Base-by-base conservation (phyloP, 2,888 invertebrate species). In the Frankliniella fusca region DNA sequence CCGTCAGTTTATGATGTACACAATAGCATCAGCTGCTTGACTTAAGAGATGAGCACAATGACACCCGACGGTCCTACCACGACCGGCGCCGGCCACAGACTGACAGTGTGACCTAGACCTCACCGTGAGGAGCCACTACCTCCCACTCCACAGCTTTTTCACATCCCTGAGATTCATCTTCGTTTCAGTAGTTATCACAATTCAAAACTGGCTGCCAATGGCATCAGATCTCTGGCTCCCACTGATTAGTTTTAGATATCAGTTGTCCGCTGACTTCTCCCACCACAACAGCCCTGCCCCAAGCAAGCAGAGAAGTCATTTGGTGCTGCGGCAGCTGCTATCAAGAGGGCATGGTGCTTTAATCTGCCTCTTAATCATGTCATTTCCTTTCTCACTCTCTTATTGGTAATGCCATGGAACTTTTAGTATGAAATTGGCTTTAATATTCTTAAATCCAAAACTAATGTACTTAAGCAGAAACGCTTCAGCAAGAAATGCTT, bases 291-390 rank as follows among this genome's bases (percentile, higher is more conserved):
- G 23, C 61, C 61, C 61, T n/a, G n/a, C 61, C 61, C 18, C 70
- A 70, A 10, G 70, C 70, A 23, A 23, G 23, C 70, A 76, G 12
- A 76, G 70, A 76, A 76, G 70, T 76, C 70, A 76, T 76, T 76
- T 76, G 70, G 70, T 76, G 70, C 12, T 76, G 70, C 70, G 12
- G 70, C 70, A 76, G 70, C 70, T 76, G 70, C 70, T 76, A 76
- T 76, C 70, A 76, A 76, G 70, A 23, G 70, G 27, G 70, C 70
- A 76, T 3, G 27, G 70, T 12, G 70, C 70, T 27, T n/a, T 23
- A 27, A 10, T 76, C 70, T 76, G 70, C 70, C 70, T 23, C 27
- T 76, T 76, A 27, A 76, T 76, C 70, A 76, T 20, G 20, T 15
- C 70, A 23, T 76, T 76, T 23, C 23, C 12, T 23, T 8, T 70